These are phyloP conservation scores for Papilio gigon DNA, from an alignment of 2,888 invertebrate genomes.

Conservation along the genomic window DNA sequence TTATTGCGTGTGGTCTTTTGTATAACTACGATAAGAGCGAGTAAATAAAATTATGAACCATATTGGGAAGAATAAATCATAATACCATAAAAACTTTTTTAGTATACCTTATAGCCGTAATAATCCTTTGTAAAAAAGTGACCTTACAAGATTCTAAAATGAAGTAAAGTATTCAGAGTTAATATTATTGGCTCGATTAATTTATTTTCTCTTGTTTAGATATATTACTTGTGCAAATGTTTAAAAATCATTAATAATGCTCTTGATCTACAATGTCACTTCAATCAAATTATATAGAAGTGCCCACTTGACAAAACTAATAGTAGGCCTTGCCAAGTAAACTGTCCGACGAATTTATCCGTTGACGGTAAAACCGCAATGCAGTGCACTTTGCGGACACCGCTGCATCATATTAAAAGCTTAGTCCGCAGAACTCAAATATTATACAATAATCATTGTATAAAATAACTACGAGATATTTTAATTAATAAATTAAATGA, in stretches of 20 bases:
- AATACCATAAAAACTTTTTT: no score
- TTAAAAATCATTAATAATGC: no score
- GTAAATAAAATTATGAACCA: constrained; percentile 43
- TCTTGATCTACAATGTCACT: no score
- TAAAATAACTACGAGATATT: not conserved
- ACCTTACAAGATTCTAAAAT: no score
- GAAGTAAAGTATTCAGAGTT: no score
- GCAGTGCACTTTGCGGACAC: constrained; percentile 24
- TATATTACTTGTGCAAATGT: no score
- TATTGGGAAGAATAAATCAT: constrained; percentile 39
- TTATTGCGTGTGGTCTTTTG: constrained; percentile 47
- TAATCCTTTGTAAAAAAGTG: no score
- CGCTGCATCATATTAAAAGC: constrained; percentile 21
- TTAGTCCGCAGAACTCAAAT: constrained; percentile 2
- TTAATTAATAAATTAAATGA: not conserved
- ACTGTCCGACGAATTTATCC: constrained; percentile 16
- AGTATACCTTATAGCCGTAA: no score
- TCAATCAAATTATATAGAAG: constrained; percentile 2
- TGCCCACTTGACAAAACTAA: constrained; percentile 1
- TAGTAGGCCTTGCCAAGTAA: constrained; percentile 2
- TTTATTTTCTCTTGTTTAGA: no score
- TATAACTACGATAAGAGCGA: constrained; percentile 40
- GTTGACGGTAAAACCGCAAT: constrained; percentile 30
- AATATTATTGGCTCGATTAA: no score
- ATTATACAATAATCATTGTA: not conserved